Conservation (phyloP, 2,113 vertebrate species). For the Rhipidura dahli region DNA sequence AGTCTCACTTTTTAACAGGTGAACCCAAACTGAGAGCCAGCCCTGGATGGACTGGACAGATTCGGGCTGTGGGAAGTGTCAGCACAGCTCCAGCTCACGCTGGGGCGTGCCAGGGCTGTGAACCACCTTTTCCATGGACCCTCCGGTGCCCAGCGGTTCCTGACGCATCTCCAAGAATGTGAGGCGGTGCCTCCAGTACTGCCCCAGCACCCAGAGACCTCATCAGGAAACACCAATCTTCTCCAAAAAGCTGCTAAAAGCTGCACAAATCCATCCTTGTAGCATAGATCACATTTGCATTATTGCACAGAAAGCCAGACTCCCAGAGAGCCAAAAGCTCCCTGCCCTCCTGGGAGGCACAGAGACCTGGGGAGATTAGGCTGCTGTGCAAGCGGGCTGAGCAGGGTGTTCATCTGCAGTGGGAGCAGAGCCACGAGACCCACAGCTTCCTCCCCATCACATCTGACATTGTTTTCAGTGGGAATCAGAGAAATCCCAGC, state of each 20-base stretch:
- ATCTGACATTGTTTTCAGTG: neutral
- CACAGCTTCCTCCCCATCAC: neutral
- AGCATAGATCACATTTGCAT: accelerated
- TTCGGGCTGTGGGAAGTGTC: neutral
- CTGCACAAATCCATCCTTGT: neutral
- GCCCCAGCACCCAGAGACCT: neutral
- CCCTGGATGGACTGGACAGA: neutral
- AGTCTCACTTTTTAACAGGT: neutral
- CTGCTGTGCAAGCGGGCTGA: neutral
- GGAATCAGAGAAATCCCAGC: neutral
- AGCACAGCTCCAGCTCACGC: neutral
- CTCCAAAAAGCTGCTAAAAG: neutral
- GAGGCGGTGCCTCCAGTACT: neutral
- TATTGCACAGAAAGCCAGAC: neutral
- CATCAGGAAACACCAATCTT: neutral
- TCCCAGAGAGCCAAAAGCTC: neutral
- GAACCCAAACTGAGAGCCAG: neutral
- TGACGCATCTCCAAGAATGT: neutral
- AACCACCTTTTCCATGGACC: neutral
- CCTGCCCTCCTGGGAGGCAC: neutral
- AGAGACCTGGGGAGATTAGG: neutral
- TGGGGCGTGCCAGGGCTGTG: neutral
- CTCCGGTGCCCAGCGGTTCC: accelerated
- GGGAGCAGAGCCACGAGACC: neutral
- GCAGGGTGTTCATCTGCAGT: neutral